Conservation (phyloP, 2,888 invertebrate genomes). For the Monoplex corrugatus region DNA sequence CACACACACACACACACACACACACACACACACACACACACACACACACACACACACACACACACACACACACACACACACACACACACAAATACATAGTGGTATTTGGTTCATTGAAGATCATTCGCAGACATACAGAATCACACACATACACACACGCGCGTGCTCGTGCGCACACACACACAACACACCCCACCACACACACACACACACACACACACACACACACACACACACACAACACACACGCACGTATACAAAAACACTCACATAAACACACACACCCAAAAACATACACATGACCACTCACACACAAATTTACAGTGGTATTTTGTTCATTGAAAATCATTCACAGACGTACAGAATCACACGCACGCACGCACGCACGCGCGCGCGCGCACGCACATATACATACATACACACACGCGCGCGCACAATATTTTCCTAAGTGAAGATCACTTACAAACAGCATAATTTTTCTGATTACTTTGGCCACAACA, state of each 20-base stretch:
- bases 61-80: slow-evolving; percentile 1
- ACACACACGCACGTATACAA: not conserved
- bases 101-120: too few relatives aligned
- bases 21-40: slow-evolving; percentile 1
- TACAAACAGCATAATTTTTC: too few relatives aligned
- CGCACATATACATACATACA: not conserved
- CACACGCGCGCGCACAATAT: not conserved
- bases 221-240: not conserved
- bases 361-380: not conserved
- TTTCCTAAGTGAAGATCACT: too few relatives aligned
- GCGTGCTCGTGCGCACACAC: not conserved
- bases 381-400: not conserved
- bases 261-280: not conserved
- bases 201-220: not conserved
- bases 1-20: not conserved
- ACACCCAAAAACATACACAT: not conserved
- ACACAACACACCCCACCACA: too few relatives aligned
- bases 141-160: not conserved
- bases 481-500: too few relatives aligned
- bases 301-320: too few relatives aligned
- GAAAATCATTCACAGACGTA: not conserved
- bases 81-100: too few relatives aligned
- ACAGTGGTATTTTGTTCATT: too few relatives aligned
- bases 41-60: slow-evolving; percentile 1
- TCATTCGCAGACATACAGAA: too few relatives aligned